phyloP scores from a whole-genome alignment of 2,888 invertebrate species.

The Lepidocyrtoides sp. region DNA sequence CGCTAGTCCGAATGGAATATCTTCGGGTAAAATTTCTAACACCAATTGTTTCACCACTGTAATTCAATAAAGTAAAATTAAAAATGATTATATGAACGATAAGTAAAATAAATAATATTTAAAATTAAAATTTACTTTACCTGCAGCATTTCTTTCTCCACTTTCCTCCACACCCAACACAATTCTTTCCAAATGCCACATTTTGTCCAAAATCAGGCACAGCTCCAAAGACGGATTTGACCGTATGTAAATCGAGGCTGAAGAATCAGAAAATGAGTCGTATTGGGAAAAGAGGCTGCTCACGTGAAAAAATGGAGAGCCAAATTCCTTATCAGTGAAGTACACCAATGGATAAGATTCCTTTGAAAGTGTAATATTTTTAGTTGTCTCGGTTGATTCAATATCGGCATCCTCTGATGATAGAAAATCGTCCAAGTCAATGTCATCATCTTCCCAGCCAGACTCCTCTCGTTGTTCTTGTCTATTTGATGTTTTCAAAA shows the following conservation, averaged over 20 bases:
- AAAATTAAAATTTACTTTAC: too few relatives aligned
- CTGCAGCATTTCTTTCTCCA: constrained; percentile 78
- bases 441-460: constrained; percentile 62
- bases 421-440: constrained; percentile 51
- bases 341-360: constrained; percentile 80
- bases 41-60: constrained; percentile 88
- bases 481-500: background rate
- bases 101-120: constrained; percentile 48
- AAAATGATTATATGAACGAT: background rate
- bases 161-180: constrained; percentile 85
- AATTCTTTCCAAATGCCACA: constrained; percentile 82
- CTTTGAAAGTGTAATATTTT: constrained; percentile 72
- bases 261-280: constrained; percentile 75
- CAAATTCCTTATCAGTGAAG: constrained; percentile 73
- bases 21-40: constrained; percentile 87
- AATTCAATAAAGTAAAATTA: constrained; percentile 64
- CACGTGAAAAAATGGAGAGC: constrained; percentile 67
- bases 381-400: background rate
- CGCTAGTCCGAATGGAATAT: constrained; percentile 88
- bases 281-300: constrained; percentile 80
- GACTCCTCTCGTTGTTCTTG: background rate
- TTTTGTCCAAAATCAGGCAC: constrained; percentile 78
- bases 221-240: constrained; percentile 80
- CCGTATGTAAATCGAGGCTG: constrained; percentile 50
- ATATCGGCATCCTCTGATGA: background rate